Evolutionary conservation across 2,797 vertebrate genomes (phyloP).

Genomic region (Mus caroli): DNA sequence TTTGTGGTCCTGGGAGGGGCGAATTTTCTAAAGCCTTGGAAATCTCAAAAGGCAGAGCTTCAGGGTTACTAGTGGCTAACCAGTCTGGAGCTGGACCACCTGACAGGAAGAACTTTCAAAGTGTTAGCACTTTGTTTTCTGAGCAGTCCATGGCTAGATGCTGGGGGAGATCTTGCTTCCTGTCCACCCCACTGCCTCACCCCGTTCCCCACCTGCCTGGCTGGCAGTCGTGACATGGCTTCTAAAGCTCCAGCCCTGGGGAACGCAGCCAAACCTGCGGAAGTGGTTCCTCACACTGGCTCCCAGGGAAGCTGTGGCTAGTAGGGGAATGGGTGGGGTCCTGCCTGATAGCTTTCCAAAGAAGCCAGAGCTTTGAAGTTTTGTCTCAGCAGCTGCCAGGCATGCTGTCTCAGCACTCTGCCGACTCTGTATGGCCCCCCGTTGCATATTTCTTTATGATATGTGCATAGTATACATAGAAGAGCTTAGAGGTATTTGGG

Average conservation of each 20-base stretch:
- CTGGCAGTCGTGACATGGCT: constrained; percentile 75
- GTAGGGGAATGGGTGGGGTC: constrained; percentile 90
- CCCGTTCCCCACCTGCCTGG: constrained; percentile 71
- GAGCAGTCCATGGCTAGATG: background rate
- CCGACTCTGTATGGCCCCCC: constrained; percentile 80
- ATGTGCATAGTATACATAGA: constrained; percentile 61
- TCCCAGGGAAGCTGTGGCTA: constrained; percentile 91
- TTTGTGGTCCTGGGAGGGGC: constrained; percentile 61
- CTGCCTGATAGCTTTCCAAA: constrained; percentile 93
- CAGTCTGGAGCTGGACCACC: background rate
- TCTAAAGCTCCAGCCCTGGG: constrained; percentile 72
- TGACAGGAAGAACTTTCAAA: constrained; percentile 46
- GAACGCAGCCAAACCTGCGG: constrained; percentile 94
- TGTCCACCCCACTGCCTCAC: background rate
- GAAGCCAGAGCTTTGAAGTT: constrained; percentile 94
- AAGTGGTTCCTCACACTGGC: constrained; percentile 94
- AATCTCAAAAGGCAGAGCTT: constrained; percentile 56
- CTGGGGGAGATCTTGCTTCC: constrained; percentile 40
- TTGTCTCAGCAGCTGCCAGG: constrained; percentile 94
- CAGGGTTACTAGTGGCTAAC: constrained; percentile 18
- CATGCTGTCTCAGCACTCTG: constrained; percentile 93
- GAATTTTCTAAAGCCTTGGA: constrained; percentile 49
- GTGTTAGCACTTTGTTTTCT: constrained; percentile 40
- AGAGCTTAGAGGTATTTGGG: background rate
- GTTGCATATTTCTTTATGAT: constrained; percentile 76